Evolutionary conservation across 2,888 invertebrate genomes (phyloP), one percentile per base, ranked within the genome.

Genomic region (Steinernema carpocapsae): DNA sequence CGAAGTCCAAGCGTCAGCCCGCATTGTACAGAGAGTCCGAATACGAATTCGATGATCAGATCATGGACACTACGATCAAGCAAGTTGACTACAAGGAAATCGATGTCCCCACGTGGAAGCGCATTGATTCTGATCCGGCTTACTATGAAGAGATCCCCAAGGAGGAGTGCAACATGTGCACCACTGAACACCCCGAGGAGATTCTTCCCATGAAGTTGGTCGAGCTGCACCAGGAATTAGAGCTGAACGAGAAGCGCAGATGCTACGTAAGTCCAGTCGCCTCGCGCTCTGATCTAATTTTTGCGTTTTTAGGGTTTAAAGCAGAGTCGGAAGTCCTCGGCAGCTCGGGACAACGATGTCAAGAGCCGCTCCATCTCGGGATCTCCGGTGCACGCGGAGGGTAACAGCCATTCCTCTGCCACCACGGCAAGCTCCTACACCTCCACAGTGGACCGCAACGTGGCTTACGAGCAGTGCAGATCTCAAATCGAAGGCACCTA

Each of bases 1-100:
- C 37, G 3, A 37, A 37, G 10, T 48, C 48, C n/a, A 64, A 64
- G 19, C 64, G 64, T 32, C 64, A 64, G 37, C 4, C 32, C 17
- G 19, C 29, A 2, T 10, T 14, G 17, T 64, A 29, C 64, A 64
- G 29, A 17, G 64, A 64, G 64, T 64, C 64, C 3, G 64, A 64
- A 32, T 64, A 29, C 37, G 64, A 64, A 64, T 64, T 64, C 29
- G 64, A 64, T 17, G 64, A 64, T 17, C 64, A 64, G 19, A 52
- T 52, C 52, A 64, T 64, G 64, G 64, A 64, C 32, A 64, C 64
- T 14, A 64, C 64, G 7, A 64, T 64, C 29, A 64, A 64, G 26
- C 64, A 64, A 64, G 64, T 64, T 29, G 64, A 64, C 64, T 64
- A 64, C 32, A 64, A 64, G n/a, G 64, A 64, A 26, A 64, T 64